Percentiles rank a stretch among this genome's conserved stretches.
These are phyloP conservation scores for Sebastes glaucus DNA, from an alignment of 2,797 vertebrate species.

Conservation along the genomic window DNA sequence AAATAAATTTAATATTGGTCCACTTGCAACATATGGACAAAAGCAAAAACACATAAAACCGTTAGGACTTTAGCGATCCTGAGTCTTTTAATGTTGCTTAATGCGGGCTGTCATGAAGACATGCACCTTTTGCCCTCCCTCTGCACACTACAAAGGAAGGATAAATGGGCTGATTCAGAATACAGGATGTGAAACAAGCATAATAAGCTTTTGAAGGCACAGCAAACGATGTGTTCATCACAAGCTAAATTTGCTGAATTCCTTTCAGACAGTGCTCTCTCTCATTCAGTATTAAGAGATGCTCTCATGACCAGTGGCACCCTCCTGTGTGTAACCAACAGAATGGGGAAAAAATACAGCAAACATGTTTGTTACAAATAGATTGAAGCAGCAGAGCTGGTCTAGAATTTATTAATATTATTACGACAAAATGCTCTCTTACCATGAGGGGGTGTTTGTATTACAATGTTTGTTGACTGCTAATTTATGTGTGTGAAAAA, in stretches of 20 bases:
- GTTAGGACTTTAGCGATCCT: not conserved
- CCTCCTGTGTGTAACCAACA: not conserved
- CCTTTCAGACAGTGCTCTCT: not conserved
- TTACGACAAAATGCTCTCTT: not conserved
- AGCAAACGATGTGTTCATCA: constrained; percentile 13
- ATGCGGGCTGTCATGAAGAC: not conserved
- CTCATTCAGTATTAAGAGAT: constrained; percentile 1
- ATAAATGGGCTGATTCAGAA: not conserved
- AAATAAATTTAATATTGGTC: not conserved
- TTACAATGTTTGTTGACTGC: not conserved
- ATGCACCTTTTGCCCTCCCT: not conserved
- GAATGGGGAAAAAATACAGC: not conserved
- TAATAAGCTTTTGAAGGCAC: not conserved
- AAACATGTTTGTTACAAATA: not conserved
- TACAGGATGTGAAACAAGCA: not conserved
- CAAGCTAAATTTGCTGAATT: constrained; percentile 10
- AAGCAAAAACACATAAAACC: not conserved
- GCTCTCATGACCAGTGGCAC: not conserved
- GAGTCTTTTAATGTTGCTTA: not conserved
- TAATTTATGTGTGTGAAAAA: not conserved
- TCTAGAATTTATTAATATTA: not conserved
- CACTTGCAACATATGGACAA: not conserved
- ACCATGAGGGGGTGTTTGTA: not conserved
- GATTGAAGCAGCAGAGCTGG: not conserved
- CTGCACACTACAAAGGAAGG: not conserved